Base-by-base conservation (phyloP, 1,140 invertebrate genomes). In the Drosophila orosa region DNA sequence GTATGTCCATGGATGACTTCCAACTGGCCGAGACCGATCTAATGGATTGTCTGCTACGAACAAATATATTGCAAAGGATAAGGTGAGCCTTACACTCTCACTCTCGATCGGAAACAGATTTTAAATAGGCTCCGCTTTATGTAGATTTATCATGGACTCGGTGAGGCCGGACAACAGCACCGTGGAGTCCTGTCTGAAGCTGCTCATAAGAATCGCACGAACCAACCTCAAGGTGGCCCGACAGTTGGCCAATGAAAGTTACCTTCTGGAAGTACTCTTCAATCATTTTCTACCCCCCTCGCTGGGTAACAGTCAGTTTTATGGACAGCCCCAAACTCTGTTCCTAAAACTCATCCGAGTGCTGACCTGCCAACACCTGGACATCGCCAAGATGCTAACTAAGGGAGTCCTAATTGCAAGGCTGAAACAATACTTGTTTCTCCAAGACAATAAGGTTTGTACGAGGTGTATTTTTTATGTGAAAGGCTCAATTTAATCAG, bases 11-110 rank as follows among this genome's bases (percentile, higher is more conserved):
- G 47, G 97, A 97, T 91, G 97, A 98, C 93, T 95, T 95, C 87
- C 96, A 98, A 90, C 91, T 98, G 47, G 94, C 95, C 10, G 96
- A 96, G 92, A 93, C 95, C 17, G 96, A 97, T 93, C 92, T 96
- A 1, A 93, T 96, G 31, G 93, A 95, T 90, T 95, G 95, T 55
- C 91, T 97, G 19, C 78, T 96, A 10, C 93, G 97, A 74, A 96
- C 97, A 57, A 95, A 97, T 90, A 94, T 98, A 73, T 89, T 97
- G 39, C 92, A 95, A 57, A 94, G 95, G 90, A 94, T 95, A 35
- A 94, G 92, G 94, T 96, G 91, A 77, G 74, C 35, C 29, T 13
- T 1, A 17, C 7, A 9, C 12, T 22, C 22, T 2, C 0, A 4
- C 0, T 24, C 5, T 9, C 4, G 4, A 3, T 25, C 0, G 0